Evolutionary conservation across 2,888 invertebrate species (phyloP).

Genomic region (Torymus texanus): DNA sequence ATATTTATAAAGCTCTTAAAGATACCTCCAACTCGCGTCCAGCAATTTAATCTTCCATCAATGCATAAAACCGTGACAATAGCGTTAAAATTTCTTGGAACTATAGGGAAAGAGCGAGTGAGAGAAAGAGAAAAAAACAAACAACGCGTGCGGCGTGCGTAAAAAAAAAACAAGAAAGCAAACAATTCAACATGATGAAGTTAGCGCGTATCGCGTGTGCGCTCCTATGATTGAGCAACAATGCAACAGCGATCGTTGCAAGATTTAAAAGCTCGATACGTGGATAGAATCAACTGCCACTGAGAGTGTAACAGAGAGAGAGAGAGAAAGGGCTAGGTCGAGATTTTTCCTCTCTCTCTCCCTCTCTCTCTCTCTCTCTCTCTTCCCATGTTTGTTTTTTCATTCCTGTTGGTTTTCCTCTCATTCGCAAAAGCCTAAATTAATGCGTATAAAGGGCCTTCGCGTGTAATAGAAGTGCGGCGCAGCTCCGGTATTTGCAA

Average conservation of each 20-base stretch:
- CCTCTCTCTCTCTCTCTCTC: background rate
- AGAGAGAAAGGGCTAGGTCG: too few relatives aligned
- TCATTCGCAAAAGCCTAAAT: too few relatives aligned
- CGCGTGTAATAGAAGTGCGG: background rate
- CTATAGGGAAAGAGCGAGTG: too few relatives aligned
- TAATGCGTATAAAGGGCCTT: too few relatives aligned
- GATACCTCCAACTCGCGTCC: too few relatives aligned
- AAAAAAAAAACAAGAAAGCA: background rate
- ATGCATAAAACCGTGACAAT: too few relatives aligned
- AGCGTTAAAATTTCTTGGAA: conserved; percentile 7
- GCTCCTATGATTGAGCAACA: conserved; percentile 17
- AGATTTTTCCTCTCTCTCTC: too few relatives aligned
- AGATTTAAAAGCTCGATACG: background rate
- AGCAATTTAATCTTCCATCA: too few relatives aligned
- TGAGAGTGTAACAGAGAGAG: too few relatives aligned
- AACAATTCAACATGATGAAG: conserved; percentile 15
- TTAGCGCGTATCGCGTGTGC: background rate
- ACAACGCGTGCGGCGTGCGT: background rate
- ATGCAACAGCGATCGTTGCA: background rate
- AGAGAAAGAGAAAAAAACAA: background rate
- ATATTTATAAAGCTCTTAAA: too few relatives aligned
- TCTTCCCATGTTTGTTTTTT: conserved; percentile 1
- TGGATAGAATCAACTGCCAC: too few relatives aligned
- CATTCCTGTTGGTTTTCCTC: background rate
- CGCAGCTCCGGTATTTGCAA: conserved; percentile 1